Base-by-base conservation (phyloP, 2,113 vertebrate genomes). In the Dissostichus mawsoni region DNA sequence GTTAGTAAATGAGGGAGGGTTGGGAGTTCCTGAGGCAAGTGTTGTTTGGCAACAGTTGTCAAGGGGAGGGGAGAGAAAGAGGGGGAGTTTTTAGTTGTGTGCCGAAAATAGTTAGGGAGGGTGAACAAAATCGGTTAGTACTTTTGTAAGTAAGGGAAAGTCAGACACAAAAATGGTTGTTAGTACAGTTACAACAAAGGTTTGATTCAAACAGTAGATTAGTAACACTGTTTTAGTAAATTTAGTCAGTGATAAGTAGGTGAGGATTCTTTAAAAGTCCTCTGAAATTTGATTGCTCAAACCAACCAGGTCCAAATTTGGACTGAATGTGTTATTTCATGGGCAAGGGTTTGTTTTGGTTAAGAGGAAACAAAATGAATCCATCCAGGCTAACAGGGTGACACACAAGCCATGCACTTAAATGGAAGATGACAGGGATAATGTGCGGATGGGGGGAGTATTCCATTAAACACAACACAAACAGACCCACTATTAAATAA, bases 91-190 rank as follows among this genome's bases (percentile, higher is more conserved):
- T 41, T 51, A 62, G 53, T 18, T 74, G 48, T 80, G 64, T 59
- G 63, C 69, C 80, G 33, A 78, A 85, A 87, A 81, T 20, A 71
- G 87, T 93, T 88, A 79, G 88, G 87, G 81, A 82, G 83, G 92
- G 92, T 94, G 90, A 95, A 90, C 90, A 86, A 80, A 94, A 90
- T 92, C 83, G 75, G 95, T 96, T 96, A 96, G 95, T 96, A 94
- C 58, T 94, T 94, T 95, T 94, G 94, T 95, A 92, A 94, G 94
- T 94, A 93, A 94, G 93, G 94, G 92, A 89, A 86, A 95, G 94
- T 95, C 95, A 96, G 95, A 95, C 95, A 95, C 95, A 96, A 96
- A 96, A 95, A 96, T 95, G 95, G 95, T 95, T 95, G 95, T 96
- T 96, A 96, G 95, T 96, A 95, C 93, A 94, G 93, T 96, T 95